phyloP scores from a whole-genome alignment of 2,113 vertebrate genomes.

The Lota lota region DNA sequence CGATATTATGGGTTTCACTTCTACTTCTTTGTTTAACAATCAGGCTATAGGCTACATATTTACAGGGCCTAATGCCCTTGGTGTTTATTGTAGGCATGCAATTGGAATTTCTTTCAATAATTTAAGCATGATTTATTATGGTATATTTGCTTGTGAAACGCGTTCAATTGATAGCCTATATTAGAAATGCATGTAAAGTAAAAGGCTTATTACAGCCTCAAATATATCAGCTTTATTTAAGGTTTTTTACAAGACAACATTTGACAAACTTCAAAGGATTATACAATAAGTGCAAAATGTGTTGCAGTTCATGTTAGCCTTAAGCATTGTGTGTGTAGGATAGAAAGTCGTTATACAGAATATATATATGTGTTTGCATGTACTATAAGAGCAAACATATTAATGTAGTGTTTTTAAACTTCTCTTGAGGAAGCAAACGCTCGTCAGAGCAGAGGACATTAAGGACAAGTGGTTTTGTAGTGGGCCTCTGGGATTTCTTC shows the following conservation, averaged over 20 bases:
- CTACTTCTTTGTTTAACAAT: too few species aligned
- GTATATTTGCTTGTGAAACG: too few species aligned
- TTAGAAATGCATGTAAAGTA: not conserved
- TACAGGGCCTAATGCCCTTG: too few species aligned
- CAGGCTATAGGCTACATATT: too few species aligned
- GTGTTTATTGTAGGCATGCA: too few species aligned
- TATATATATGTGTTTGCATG: conserved; percentile 65
- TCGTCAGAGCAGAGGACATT: conserved; percentile 34
- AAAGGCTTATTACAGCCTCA: conserved; percentile 51
- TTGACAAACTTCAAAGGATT: conserved; percentile 78
- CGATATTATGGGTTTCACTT: too few species aligned
- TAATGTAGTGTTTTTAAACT: conserved; percentile 43
- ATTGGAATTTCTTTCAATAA: too few species aligned
- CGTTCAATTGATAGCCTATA: too few species aligned
- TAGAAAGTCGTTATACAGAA: conserved; percentile 59
- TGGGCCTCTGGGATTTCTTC: conserved; percentile 43
- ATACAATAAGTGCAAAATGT: conserved; percentile 94
- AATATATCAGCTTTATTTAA: conserved; percentile 91
- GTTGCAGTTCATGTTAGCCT: conserved; percentile 72
- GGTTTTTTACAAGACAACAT: conserved; percentile 82
- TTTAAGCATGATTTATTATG: too few species aligned
- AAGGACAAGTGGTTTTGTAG: conserved; percentile 57
- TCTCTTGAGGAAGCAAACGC: conserved; percentile 54
- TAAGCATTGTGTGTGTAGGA: conserved; percentile 78
- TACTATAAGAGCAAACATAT: conserved; percentile 62